Percentiles rank a stretch among this genome's conserved stretches.
phyloP scores from a whole-genome alignment of 2,113 vertebrate genomes.

The Phalacrocorax aristotelis region DNA sequence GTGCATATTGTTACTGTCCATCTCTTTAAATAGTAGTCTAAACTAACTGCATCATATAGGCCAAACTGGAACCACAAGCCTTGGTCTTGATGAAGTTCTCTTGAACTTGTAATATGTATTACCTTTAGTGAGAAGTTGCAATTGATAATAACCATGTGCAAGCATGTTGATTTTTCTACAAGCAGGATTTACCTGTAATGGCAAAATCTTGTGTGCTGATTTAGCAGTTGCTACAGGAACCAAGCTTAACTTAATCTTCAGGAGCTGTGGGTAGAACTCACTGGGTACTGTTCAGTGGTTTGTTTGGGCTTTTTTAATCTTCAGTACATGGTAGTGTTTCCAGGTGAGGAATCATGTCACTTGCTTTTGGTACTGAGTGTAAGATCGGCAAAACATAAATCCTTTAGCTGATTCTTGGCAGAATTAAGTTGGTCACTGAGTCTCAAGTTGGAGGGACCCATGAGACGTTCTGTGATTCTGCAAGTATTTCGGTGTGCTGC shows the following conservation, averaged over 20 bases:
- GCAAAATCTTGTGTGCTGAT: not conserved
- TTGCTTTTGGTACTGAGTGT: not conserved
- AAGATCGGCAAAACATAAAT: not conserved
- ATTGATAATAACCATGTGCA: not conserved
- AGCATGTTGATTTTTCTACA: not conserved
- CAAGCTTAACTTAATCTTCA: not conserved
- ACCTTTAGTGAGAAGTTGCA: not conserved
- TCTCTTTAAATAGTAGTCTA: not conserved
- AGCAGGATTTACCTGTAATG: not conserved
- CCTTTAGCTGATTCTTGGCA: not conserved
- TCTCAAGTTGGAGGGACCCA: no score
- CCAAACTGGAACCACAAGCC: not conserved
- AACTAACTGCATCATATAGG: not conserved
- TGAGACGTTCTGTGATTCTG: accelerated
- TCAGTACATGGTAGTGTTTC: not conserved
- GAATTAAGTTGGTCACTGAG: not conserved
- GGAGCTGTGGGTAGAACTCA: not conserved
- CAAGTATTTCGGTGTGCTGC: not conserved
- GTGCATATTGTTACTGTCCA: not conserved
- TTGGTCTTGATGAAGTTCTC: not conserved
- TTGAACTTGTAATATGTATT: not conserved
- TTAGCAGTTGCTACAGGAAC: not conserved
- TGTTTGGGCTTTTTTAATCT: not conserved
- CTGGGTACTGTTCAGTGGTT: no score
- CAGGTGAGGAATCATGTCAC: accelerated